These are phyloP conservation scores for Drosophila guanche DNA, from an alignment of 1,140 invertebrate species.

Conservation along the genomic window DNA sequence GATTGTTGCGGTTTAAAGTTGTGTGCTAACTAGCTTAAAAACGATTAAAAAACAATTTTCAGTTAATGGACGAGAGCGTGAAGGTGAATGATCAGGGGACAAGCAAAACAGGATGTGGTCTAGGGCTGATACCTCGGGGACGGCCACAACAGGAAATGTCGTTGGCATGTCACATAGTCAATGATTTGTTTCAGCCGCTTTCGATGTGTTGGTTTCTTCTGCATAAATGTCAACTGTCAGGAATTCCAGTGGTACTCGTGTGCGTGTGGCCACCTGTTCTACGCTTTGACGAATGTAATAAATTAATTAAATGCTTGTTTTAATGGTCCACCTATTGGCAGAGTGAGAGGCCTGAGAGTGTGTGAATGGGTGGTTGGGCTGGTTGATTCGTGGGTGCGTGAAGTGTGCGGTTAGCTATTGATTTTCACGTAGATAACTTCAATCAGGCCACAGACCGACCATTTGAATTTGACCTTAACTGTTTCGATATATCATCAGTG, in stretches of 20 bases:
- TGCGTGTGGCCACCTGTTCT: slow-evolving; percentile 18
- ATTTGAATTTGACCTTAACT: slow-evolving; percentile 26
- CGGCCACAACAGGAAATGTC: slow-evolving; percentile 14
- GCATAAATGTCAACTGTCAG: slow-evolving; percentile 41
- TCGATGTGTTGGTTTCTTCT: slow-evolving; percentile 36
- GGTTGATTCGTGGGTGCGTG: slow-evolving; percentile 8
- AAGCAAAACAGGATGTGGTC: background rate
- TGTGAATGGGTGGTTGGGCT: background rate
- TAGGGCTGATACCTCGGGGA: background rate
- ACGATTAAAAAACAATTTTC: slow-evolving; percentile 2
- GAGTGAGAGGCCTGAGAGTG: background rate
- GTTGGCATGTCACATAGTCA: slow-evolving; percentile 48
- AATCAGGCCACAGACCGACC: slow-evolving; percentile 31
- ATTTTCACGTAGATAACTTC: slow-evolving; percentile 47
- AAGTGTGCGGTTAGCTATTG: slow-evolving; percentile 42
- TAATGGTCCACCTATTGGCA: slow-evolving; percentile 29
- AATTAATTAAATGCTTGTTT: slow-evolving; percentile 60
- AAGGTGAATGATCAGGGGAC: too few relatives aligned
- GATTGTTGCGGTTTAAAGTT: slow-evolving; percentile 52
- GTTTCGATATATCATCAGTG: background rate
- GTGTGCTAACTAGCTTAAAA: slow-evolving; percentile 39
- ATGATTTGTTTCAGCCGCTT: slow-evolving; percentile 63
- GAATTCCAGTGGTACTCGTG: background rate
- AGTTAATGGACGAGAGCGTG: slow-evolving; percentile 2
- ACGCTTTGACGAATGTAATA: slow-evolving; percentile 62